Percentiles rank a stretch among this genome's conserved stretches.
Conservation (phyloP, 2,797 vertebrate species). For the Gephyroberyx darwinii region DNA sequence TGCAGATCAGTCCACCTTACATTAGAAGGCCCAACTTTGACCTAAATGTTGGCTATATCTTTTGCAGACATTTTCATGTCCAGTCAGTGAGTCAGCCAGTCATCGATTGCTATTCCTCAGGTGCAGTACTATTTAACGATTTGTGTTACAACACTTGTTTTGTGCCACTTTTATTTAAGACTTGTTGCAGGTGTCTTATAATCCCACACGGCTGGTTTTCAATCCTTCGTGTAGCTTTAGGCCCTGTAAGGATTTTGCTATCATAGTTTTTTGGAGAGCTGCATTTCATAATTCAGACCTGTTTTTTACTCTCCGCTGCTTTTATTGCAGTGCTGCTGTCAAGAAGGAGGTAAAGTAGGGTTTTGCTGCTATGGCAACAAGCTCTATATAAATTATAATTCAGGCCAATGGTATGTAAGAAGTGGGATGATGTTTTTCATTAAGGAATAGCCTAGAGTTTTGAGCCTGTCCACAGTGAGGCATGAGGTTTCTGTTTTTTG, state of each 20-base stretch:
- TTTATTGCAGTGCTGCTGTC: conserved; percentile 41
- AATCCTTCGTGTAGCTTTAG: conserved; percentile 42
- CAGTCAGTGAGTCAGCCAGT: conserved; percentile 40
- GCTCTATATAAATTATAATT: conserved; percentile 67
- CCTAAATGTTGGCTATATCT: background rate
- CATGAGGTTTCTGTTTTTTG: conserved; percentile 33
- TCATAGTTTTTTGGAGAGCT: conserved; percentile 12
- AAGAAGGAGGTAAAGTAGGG: conserved; percentile 37
- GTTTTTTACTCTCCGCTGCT: conserved; percentile 29
- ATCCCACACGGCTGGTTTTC: conserved; percentile 56
- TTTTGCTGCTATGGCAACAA: conserved; percentile 72
- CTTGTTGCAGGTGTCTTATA: conserved; percentile 54
- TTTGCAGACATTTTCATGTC: conserved; percentile 22
- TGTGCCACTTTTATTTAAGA: conserved; percentile 59
- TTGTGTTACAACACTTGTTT: conserved; percentile 50
- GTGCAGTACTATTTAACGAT: conserved; percentile 23
- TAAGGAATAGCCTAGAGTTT: background rate
- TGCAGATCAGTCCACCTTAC: background rate
- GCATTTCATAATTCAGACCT: conserved; percentile 42
- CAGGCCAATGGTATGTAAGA: conserved; percentile 38
- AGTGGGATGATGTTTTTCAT: conserved; percentile 30
- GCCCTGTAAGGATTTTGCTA: conserved; percentile 47
- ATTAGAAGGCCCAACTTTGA: background rate
- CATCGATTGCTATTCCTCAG: conserved; percentile 50
- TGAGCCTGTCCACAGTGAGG: conserved; percentile 6